Percentiles rank a stretch among this genome's conserved stretches.
Evolutionary conservation across 2,113 vertebrate genomes (phyloP).

Genomic region (Capreolus pygargus): DNA sequence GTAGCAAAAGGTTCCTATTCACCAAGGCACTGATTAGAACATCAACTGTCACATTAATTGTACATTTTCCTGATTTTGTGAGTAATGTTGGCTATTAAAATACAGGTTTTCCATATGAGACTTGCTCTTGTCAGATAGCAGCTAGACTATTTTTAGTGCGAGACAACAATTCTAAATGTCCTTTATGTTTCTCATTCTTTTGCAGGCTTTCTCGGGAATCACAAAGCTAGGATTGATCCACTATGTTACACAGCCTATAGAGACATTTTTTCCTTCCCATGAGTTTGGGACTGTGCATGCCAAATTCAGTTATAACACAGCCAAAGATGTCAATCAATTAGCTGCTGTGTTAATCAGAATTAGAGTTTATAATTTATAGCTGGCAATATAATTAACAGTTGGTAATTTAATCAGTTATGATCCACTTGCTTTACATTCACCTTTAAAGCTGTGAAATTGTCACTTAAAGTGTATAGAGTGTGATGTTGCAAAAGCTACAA

Average conservation of each 20-base stretch:
- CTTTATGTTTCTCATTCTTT: neutral
- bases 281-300: neutral
- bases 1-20: conserved; percentile 20
- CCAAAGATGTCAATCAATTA: conserved; percentile 26
- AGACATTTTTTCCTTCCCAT: neutral
- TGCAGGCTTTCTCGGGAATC: neutral
- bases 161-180: conserved; percentile 41
- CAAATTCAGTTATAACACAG: neutral
- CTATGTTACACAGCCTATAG: neutral
- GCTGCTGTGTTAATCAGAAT: neutral
- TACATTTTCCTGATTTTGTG: conserved; percentile 46
- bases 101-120: conserved; percentile 34
- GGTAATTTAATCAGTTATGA: conserved; percentile 36
- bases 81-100: conserved; percentile 51
- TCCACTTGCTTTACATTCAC: neutral
- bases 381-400: conserved; percentile 29
- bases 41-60: conserved; percentile 51
- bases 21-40: neutral
- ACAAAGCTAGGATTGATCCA: neutral
- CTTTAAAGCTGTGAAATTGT: neutral
- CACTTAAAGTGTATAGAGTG: neutral
- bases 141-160: neutral
- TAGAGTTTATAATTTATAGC: conserved; percentile 30
- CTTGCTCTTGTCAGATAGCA: neutral
- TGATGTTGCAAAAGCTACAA: neutral